Evolutionary conservation across 2,888 invertebrate species (phyloP).

Genomic region (Ptychoptera contaminata): DNA sequence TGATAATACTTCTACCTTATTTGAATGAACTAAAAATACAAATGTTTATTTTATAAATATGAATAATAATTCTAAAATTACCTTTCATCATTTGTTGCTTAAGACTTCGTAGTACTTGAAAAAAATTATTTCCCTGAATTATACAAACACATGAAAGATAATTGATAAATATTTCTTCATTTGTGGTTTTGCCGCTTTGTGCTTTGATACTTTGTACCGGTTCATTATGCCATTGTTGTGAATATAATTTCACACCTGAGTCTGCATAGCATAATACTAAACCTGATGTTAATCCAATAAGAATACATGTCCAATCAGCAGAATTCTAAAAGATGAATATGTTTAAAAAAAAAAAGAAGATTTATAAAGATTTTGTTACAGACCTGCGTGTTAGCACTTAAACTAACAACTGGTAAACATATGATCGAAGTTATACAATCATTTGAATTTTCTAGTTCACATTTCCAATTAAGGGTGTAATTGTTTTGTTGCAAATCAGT

Average conservation of each 20-base stretch:
- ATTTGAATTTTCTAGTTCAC: slow-evolving; percentile 35
- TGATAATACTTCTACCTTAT: not conserved
- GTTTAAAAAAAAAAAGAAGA: not conserved
- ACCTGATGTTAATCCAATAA: slow-evolving; percentile 75
- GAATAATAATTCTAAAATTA: slow-evolving; percentile 1
- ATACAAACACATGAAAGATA: slow-evolving; percentile 54
- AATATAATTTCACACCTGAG: slow-evolving; percentile 61
- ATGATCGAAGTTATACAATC: slow-evolving; percentile 33
- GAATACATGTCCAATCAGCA: slow-evolving; percentile 87
- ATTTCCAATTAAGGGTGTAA: slow-evolving; percentile 41
- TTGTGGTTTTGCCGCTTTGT: slow-evolving; percentile 34
- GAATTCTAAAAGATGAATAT: slow-evolving; percentile 34
- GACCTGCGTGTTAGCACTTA: not conserved
- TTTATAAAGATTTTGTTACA: not conserved
- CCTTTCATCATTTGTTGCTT: slow-evolving; percentile 50
- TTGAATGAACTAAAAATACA: not conserved
- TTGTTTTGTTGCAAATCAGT: slow-evolving; percentile 18
- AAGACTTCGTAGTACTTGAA: slow-evolving; percentile 59
- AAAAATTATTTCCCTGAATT: slow-evolving; percentile 55
- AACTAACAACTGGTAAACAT: slow-evolving; percentile 33
- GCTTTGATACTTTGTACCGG: slow-evolving; percentile 66
- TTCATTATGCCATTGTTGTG: slow-evolving; percentile 73
- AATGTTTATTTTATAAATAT: not conserved
- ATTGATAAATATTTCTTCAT: slow-evolving; percentile 34
- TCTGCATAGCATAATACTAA: slow-evolving; percentile 79